A percentile compares a stretch with the other conserved stretches of the same genome.
These are phyloP conservation scores for Tragopan temminckii DNA, from an alignment of 2,797 vertebrate species.

Conservation along the genomic window DNA sequence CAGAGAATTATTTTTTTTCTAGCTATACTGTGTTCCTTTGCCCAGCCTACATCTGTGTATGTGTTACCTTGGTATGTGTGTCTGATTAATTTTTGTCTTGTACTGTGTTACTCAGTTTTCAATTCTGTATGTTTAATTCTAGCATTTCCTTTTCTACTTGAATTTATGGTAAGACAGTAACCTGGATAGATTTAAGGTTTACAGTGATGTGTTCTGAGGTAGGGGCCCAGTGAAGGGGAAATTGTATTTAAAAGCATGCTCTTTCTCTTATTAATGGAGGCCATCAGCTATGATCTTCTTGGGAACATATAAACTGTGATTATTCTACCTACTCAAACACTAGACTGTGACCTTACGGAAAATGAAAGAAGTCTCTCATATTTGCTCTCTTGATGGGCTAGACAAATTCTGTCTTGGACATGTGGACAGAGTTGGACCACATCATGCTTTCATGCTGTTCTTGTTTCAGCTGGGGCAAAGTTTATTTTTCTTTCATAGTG, in stretches of 20 bases:
- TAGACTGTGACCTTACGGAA: neutral
- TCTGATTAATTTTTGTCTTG: neutral
- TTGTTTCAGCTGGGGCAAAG: neutral
- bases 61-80: fast-evolving
- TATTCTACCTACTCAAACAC: neutral
- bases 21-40: neutral
- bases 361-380: neutral
- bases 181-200: neutral
- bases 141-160: neutral
- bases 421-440: fast-evolving
- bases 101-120: neutral
- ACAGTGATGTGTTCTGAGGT: neutral
- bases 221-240: neutral
- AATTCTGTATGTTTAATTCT: neutral
- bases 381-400: neutral
- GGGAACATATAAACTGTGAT: neutral
- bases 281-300: neutral
- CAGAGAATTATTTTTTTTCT: neutral
- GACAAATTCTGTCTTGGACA: neutral
- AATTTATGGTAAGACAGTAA: neutral
- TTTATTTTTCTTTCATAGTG: neutral
- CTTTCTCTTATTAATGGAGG: neutral
- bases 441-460: fast-evolving
- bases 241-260: fast-evolving
- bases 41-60: neutral